Percentiles rank a stretch among this genome's conserved stretches.
These are phyloP conservation scores for Gymnosoma rotundatum DNA, from an alignment of 2,888 invertebrate species.

Conservation along the genomic window DNA sequence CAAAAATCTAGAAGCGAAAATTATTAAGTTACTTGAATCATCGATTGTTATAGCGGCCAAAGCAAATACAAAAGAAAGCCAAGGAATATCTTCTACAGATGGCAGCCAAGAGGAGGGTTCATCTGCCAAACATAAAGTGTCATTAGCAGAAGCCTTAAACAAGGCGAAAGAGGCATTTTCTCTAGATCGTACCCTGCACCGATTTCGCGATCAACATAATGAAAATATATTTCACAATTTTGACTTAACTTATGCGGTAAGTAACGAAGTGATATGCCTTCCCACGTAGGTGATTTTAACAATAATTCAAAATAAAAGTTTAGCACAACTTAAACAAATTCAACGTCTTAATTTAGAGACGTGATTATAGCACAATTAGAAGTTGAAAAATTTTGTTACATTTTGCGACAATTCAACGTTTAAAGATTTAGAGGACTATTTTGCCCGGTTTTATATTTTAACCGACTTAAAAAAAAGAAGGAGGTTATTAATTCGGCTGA, in stretches of 20 bases:
- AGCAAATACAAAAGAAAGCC: conserved; percentile 2
- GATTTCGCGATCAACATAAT: conserved; percentile 95
- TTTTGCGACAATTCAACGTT: no score
- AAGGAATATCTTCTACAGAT: conserved; percentile 14
- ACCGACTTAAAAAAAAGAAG: no score
- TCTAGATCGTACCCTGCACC: conserved; percentile 93
- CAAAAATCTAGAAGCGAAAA: conserved; percentile 92
- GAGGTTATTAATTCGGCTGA: no score
- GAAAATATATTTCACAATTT: conserved; percentile 95
- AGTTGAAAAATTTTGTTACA: no score
- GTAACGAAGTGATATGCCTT: conserved; percentile 69
- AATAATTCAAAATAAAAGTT: no score
- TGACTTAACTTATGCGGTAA: conserved; percentile 96
- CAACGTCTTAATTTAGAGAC: no score
- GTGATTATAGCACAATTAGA: no score
- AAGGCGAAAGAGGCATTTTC: conserved; percentile 98
- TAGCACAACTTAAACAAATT: no score
- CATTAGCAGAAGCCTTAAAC: conserved; percentile 85
- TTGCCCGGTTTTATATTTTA: no score
- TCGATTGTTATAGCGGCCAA: conserved; percentile 85
- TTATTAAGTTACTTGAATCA: conserved; percentile 94
- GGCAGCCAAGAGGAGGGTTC: conserved; percentile 23
- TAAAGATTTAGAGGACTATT: no score
- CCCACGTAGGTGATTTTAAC: no score
- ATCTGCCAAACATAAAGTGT: conserved; percentile 75